phyloP scores from a whole-genome alignment of 2,888 invertebrate species.

The Buathra laborator region DNA sequence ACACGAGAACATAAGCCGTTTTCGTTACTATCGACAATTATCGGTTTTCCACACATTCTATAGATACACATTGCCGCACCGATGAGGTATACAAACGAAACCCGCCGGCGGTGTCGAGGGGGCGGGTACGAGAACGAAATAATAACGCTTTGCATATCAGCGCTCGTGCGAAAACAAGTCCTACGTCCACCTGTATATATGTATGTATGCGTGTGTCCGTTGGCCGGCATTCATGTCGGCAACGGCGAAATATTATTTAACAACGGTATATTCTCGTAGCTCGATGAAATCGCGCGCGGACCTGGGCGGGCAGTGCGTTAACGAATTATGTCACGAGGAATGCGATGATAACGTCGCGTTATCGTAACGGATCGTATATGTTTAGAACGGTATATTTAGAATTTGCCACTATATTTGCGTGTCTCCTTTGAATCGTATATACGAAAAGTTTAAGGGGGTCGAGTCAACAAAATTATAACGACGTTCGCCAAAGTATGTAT shows the following conservation, averaged over 20 bases:
- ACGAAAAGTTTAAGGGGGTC: slow-evolving; percentile 12
- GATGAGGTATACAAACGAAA: slow-evolving; percentile 1
- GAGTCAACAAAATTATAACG: too few species aligned
- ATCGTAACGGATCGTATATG: slow-evolving; percentile 55
- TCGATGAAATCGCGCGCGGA: slow-evolving; percentile 41
- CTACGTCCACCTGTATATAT: neutral
- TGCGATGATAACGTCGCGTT: slow-evolving; percentile 60
- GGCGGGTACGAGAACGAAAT: slow-evolving; percentile 43
- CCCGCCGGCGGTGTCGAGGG: neutral
- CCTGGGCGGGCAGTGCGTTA: slow-evolving; percentile 37
- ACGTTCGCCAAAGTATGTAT: too few species aligned
- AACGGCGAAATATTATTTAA: slow-evolving; percentile 61
- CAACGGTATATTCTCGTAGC: slow-evolving; percentile 57
- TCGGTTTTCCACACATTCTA: slow-evolving; percentile 53
- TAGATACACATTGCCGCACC: neutral
- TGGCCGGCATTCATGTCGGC: slow-evolving; percentile 7
- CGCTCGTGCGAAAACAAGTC: slow-evolving; percentile 51
- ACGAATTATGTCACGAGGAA: slow-evolving; percentile 64
- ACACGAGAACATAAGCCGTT: slow-evolving; percentile 54
- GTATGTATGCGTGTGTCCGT: neutral
- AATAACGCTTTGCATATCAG: slow-evolving; percentile 58
- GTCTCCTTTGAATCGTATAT: slow-evolving; percentile 4
- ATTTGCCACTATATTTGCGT: slow-evolving; percentile 12
- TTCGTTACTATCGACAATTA: slow-evolving; percentile 64
- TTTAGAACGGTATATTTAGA: slow-evolving; percentile 26